phyloP scores from a whole-genome alignment of 2,113 vertebrate species.

The Arenaria interpres region DNA sequence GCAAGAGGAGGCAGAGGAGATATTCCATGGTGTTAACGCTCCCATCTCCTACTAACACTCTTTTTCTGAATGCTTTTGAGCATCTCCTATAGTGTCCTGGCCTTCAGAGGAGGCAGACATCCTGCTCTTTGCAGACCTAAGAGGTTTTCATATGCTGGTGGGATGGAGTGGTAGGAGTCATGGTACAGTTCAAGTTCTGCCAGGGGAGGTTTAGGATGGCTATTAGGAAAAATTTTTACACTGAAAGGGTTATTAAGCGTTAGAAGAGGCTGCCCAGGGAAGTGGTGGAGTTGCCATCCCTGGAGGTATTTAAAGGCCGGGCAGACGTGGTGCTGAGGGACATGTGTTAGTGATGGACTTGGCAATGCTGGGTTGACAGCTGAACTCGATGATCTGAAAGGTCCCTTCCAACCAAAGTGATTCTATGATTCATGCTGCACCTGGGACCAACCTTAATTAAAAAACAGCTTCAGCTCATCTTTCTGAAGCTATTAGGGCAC shows the following conservation, averaged over 20 bases:
- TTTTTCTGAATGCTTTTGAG: not conserved
- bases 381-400: not conserved
- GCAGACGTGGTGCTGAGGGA: not conserved
- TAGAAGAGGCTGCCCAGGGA: not conserved
- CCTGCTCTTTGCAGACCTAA: not conserved
- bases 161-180: not conserved
- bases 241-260: not conserved
- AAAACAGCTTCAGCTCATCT: not conserved
- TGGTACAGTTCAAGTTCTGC: not conserved
- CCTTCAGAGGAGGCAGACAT: not conserved
- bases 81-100: not conserved
- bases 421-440: not conserved
- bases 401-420: too few species aligned
- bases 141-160: not conserved
- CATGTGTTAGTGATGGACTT: not conserved
- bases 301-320: not conserved
- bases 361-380: not conserved
- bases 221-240: too few species aligned
- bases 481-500: accelerated
- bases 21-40: accelerated
- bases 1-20: not conserved
- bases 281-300: not conserved
- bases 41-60: not conserved
- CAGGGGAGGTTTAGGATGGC: not conserved
- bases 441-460: not conserved